Evolutionary conservation across 2,797 vertebrate species (phyloP), one percentile per base, ranked within the genome.

Genomic region (Propithecus perrieri): DNA sequence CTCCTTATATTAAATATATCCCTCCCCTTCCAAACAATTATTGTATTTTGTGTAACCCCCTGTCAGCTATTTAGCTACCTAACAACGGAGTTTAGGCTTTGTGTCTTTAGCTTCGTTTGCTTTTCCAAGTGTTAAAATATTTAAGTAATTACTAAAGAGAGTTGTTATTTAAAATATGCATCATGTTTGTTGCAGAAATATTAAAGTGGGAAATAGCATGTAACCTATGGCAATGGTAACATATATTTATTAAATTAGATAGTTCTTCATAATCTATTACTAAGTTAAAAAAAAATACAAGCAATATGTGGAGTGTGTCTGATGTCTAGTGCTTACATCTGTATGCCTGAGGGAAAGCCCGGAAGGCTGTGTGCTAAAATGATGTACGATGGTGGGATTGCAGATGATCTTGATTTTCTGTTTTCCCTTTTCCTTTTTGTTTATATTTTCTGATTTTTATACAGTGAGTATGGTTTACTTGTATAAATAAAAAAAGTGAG

Each of bases 121-220:
- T 93, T 91, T 89, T 74, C 55, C 71, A 65, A 86, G 55, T 50
- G 50, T 78, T 61, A 93, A 95, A 91, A n/a, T 92, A 81, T 17
- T 95, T 83, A 63, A 84, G 35, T 89, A 69, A 85, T 83, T 92
- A 46, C 22, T 46, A 59, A 59, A 72, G n/a, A 89, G 43, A 94
- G 74, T 38, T 95, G 35, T 57, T 95, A 83, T 80, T 84, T 71
- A 93, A 90, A 95, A 57, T 89, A 63, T 61, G 93, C 33, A 33
- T 84, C n/a, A 61, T 59, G 30, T 74, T 91, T 38, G 41, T 38
- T 93, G 10, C n/a, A 89, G 10, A 90, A 89, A 74, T 78, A 80
- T 4, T 95, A 71, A 96, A 72, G 11, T 85, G 41, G 15, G 55
- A 80, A 80, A 76, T 41, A 61, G 35, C 48, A 59, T 55, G 33